These are phyloP conservation scores for Ptilorrhoa leucosticta DNA, from an alignment of 2,113 vertebrate genomes.

Conservation along the genomic window DNA sequence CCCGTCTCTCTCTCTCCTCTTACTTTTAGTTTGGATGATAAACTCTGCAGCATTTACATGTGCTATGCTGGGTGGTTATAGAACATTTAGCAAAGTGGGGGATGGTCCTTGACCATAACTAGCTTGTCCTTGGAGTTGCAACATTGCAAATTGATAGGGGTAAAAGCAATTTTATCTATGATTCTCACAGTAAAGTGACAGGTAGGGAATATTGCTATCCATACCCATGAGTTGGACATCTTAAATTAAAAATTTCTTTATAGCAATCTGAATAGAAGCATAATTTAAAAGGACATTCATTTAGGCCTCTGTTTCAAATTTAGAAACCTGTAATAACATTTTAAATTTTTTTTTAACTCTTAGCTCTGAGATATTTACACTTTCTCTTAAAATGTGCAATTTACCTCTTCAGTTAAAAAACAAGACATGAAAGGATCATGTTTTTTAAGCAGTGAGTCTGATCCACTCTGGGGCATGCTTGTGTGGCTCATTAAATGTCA, in stretches of 20 bases:
- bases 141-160: not conserved
- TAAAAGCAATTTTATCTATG: not conserved
- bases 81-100: not conserved
- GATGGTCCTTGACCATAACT: not conserved
- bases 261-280: not conserved
- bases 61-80: not conserved
- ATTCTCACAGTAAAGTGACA: not conserved
- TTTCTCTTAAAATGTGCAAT: not conserved
- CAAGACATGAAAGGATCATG: not conserved
- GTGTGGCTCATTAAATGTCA: conserved; percentile 3
- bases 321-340: not conserved
- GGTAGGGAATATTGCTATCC: not conserved
- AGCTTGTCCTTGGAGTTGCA: not conserved
- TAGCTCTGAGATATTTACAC: not conserved
- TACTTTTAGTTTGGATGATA: not conserved
- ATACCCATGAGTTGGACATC: not conserved
- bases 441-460: not conserved
- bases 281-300: not conserved
- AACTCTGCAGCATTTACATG: not conserved
- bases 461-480: not conserved
- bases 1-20: not conserved
- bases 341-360: not conserved
- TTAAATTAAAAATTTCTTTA: not conserved
- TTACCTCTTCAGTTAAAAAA: not conserved
- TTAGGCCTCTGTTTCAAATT: not conserved